Percentiles rank a stretch among this genome's conserved stretches.
Evolutionary conservation across 2,113 vertebrate species (phyloP).

Genomic region (Zapus hudsonius): DNA sequence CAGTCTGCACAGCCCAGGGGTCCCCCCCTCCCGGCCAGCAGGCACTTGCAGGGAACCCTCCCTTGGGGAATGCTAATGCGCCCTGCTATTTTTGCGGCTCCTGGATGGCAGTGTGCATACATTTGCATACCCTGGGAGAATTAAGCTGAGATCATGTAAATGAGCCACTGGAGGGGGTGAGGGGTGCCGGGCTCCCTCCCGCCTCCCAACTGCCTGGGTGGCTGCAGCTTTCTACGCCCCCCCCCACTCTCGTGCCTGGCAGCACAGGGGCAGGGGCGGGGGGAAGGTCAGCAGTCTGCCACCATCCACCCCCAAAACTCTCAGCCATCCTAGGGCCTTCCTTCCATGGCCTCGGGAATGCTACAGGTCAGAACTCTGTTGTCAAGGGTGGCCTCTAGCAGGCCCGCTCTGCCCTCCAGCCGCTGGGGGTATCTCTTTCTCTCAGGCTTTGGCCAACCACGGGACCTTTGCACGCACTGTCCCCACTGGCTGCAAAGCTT

Average conservation of each 20-base stretch:
- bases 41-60: slow-evolving; percentile 94
- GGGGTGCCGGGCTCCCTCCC: slow-evolving; percentile 69
- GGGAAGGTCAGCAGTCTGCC: not conserved
- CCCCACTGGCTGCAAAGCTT: not conserved
- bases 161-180: slow-evolving; percentile 88
- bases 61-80: slow-evolving; percentile 95
- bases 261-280: no score
- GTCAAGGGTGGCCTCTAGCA: not conserved
- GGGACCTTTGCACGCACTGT: slow-evolving; percentile 33
- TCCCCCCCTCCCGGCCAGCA: not conserved
- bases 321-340: not conserved
- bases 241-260: not conserved
- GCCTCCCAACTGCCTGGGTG: not conserved
- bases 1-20: no score
- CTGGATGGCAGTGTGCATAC: slow-evolving; percentile 99
- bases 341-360: not conserved
- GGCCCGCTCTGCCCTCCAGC: not conserved
- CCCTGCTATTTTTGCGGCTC: slow-evolving; percentile 99
- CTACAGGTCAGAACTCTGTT: not conserved
- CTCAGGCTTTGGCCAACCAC: not conserved
- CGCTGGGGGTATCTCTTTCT: not conserved
- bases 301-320: not conserved
- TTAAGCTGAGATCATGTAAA: slow-evolving; percentile 99
- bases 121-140: slow-evolving; percentile 99
- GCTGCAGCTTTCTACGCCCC: not conserved